Conservation (phyloP, 2,797 vertebrate genomes). For the Rhinoraja longicauda region DNA sequence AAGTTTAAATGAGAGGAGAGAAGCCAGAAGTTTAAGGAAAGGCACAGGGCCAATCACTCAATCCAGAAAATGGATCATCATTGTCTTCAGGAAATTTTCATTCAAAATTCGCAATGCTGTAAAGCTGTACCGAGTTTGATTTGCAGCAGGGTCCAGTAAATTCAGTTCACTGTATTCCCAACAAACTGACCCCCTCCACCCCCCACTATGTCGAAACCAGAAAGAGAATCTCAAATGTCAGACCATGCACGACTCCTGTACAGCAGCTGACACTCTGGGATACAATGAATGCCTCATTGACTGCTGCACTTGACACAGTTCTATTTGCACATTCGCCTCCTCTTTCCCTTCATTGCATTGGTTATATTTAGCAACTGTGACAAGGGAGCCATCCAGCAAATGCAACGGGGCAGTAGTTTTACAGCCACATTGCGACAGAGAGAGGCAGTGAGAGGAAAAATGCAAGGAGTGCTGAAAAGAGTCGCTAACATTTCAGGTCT, state of each 20-base stretch:
- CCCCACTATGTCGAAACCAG: neutral
- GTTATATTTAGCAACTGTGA: neutral
- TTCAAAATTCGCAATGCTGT: neutral
- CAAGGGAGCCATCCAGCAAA: neutral
- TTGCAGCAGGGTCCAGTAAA: neutral
- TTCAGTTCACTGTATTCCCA: neutral
- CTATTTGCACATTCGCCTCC: neutral
- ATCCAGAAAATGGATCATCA: neutral
- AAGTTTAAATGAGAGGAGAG: neutral
- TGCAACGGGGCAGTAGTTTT: neutral
- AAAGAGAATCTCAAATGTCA: neutral
- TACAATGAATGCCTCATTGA: neutral
- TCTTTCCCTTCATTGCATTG: neutral
- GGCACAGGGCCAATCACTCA: neutral
- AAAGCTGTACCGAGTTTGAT: neutral
- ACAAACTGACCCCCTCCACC: neutral
- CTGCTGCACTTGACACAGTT: neutral
- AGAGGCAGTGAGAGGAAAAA: too few relatives aligned
- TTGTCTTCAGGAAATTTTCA: neutral
- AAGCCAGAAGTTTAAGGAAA: neutral
- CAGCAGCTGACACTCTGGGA: constrained; percentile 1
- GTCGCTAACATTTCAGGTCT: too few relatives aligned
- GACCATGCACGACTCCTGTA: neutral
- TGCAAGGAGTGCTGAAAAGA: too few relatives aligned
- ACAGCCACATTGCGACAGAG: neutral